Conservation (phyloP, 2,797 vertebrate genomes). For the Semotilus atromaculatus region DNA sequence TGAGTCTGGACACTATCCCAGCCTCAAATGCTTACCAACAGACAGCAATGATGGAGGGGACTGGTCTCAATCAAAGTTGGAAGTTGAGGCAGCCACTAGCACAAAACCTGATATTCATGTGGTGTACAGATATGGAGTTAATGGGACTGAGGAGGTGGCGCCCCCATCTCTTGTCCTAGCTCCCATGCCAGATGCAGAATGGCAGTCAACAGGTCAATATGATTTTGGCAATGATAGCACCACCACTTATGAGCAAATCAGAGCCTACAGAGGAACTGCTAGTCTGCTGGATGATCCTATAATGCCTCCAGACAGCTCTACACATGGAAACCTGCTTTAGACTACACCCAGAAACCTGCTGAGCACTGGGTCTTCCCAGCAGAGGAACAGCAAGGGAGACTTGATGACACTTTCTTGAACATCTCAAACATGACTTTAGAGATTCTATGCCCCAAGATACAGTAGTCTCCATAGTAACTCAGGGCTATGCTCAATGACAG, state of each 20-base stretch:
- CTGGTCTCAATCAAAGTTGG: slow-evolving; percentile 34
- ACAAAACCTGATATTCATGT: slow-evolving; percentile 20
- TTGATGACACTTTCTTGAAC: neutral
- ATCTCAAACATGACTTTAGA: slow-evolving; percentile 1
- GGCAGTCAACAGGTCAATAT: slow-evolving; percentile 14
- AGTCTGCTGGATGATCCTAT: slow-evolving; percentile 52
- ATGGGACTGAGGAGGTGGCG: slow-evolving; percentile 32
- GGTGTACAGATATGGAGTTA: slow-evolving; percentile 21
- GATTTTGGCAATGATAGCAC: slow-evolving; percentile 33
- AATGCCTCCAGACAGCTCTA: slow-evolving; percentile 74
- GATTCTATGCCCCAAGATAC: slow-evolving; percentile 20
- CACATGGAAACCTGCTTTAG: slow-evolving; percentile 58
- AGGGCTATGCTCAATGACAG: slow-evolving; percentile 30
- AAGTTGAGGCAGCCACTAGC: slow-evolving; percentile 17
- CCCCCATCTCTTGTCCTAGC: slow-evolving; percentile 30
- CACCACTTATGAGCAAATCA: slow-evolving; percentile 28
- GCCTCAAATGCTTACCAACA: slow-evolving; percentile 58
- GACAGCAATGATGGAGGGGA: slow-evolving; percentile 27
- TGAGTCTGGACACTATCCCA: slow-evolving; percentile 70
- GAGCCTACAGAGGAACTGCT: neutral
- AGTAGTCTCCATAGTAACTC: slow-evolving; percentile 19
- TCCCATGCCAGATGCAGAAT: slow-evolving; percentile 26
- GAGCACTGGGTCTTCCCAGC: neutral
- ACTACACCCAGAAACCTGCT: neutral
- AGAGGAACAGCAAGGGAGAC: neutral